phyloP scores from a whole-genome alignment of 2,888 invertebrate genomes.

The Pseudanteris insignis region DNA sequence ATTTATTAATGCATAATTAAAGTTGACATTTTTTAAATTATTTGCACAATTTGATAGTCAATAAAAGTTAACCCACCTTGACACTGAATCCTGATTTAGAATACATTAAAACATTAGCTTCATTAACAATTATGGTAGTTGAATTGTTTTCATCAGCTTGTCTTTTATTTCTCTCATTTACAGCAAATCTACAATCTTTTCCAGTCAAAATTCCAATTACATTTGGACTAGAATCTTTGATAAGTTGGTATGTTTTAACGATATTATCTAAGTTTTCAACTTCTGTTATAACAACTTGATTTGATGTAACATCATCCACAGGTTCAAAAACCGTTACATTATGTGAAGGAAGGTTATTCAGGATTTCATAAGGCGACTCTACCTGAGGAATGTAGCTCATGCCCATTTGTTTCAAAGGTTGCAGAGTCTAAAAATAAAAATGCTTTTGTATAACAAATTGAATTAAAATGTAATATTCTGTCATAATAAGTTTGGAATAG shows the following conservation, averaged over 20 bases:
- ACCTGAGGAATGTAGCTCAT: conserved; percentile 73
- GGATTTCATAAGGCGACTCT: conserved; percentile 69
- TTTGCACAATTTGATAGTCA: too few species aligned
- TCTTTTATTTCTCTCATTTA: conserved; percentile 54
- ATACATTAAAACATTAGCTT: conserved; percentile 49
- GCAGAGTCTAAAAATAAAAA: conserved; percentile 7
- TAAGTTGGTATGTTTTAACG: conserved; percentile 47
- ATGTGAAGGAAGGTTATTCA: conserved; percentile 69
- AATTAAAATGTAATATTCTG: too few species aligned
- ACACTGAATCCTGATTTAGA: conserved; percentile 41
- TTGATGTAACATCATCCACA: conserved; percentile 59
- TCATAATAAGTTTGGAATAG: too few species aligned
- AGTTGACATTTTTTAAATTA: too few species aligned
- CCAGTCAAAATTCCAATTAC: conserved; percentile 56
- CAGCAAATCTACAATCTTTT: conserved; percentile 52
- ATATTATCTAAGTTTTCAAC: conserved; percentile 50
- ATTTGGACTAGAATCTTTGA: conserved; percentile 60
- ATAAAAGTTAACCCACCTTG: too few species aligned
- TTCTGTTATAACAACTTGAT: conserved; percentile 48
- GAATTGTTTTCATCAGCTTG: conserved; percentile 26
- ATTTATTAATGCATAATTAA: too few species aligned
- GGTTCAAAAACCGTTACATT: conserved; percentile 66
- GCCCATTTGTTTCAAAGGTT: conserved; percentile 7
- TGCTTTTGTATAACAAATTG: too few species aligned
- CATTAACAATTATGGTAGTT: conserved; percentile 23